Conservation (phyloP, 1,140 invertebrate genomes). For the Scylla paramamosain region DNA sequence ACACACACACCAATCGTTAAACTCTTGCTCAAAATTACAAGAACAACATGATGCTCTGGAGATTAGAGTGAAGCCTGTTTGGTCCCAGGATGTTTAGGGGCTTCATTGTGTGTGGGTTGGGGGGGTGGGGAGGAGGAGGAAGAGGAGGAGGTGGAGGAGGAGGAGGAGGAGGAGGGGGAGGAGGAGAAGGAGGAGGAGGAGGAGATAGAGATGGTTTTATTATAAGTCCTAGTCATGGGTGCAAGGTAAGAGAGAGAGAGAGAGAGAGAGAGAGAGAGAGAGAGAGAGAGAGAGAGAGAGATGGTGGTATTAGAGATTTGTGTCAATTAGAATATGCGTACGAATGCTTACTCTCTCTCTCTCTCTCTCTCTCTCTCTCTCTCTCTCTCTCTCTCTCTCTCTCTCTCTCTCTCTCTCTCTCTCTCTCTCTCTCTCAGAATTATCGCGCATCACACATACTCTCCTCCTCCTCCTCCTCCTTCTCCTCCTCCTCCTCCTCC, state of each 20-base stretch:
- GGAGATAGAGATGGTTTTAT: no score
- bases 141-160: neutral
- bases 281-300: neutral
- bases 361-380: neutral
- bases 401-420: neutral
- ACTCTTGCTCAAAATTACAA: neutral
- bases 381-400: neutral
- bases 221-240: no score
- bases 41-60: neutral
- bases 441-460: neutral
- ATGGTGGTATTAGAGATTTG: no score
- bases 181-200: no score
- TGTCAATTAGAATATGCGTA: neutral
- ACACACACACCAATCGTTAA: neutral
- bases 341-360: neutral
- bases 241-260: neutral
- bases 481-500: constrained; percentile 18
- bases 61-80: neutral
- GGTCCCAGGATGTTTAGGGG: neutral
- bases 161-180: neutral
- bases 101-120: neutral
- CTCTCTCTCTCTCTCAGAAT: neutral
- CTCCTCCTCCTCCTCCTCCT: constrained; percentile 4
- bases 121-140: neutral
- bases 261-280: neutral